Evolutionary conservation across 2,888 invertebrate genomes (phyloP).

Genomic region (Cantharis flavilabris): DNA sequence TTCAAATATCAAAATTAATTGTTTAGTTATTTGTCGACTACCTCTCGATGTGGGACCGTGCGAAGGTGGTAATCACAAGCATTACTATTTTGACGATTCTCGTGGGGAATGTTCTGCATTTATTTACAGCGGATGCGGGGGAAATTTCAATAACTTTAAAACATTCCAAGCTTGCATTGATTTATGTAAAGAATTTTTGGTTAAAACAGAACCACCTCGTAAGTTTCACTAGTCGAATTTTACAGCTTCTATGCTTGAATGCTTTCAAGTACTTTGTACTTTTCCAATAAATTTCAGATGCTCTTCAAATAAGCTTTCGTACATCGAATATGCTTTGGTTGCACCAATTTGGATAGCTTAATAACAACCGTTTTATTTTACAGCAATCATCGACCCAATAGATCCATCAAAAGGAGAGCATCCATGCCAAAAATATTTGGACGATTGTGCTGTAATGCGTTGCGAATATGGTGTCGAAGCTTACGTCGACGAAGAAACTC

Average conservation of each 20-base stretch:
- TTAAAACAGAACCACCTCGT: constrained; percentile 44
- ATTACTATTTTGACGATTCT: constrained; percentile 75
- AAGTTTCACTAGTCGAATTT: constrained; percentile 35
- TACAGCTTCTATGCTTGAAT: not conserved
- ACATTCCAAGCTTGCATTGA: constrained; percentile 71
- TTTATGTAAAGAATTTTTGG: constrained; percentile 58
- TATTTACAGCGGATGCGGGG: constrained; percentile 85
- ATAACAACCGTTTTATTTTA: not conserved
- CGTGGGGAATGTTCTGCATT: constrained; percentile 76
- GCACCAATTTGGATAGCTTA: not conserved
- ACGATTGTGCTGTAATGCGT: constrained; percentile 65
- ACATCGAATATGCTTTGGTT: not conserved
- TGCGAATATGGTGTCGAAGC: constrained; percentile 77
- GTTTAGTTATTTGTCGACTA: constrained; percentile 66
- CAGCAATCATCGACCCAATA: not conserved
- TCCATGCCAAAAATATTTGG: constrained; percentile 62
- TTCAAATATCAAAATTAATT: constrained; percentile 28
- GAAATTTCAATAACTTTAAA: constrained; percentile 84
- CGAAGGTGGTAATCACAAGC: constrained; percentile 58
- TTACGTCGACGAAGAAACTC: constrained; percentile 60
- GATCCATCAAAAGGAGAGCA: constrained; percentile 38
- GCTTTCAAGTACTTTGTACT: not conserved
- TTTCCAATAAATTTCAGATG: not conserved
- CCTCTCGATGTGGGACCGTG: constrained; percentile 69
- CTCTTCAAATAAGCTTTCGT: not conserved